Evolutionary conservation across 1,140 invertebrate species (phyloP), one percentile per base, ranked within the genome.

Genomic region (Trachelipus rathkii): DNA sequence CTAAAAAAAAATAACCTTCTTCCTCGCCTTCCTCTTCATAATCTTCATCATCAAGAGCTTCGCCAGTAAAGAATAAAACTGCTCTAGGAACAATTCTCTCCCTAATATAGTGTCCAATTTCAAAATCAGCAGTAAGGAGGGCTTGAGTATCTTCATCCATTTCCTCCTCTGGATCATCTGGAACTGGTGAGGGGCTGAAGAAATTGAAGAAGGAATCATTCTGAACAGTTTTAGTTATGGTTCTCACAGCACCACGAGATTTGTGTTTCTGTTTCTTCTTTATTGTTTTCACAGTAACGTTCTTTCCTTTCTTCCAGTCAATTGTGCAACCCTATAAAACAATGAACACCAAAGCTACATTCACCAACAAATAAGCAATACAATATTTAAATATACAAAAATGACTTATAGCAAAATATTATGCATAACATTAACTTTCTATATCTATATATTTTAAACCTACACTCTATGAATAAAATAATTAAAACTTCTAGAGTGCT

Each of bases 261-360:
- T 98, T 98, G 85, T 99, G 96, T 85, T 98, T 99, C 86, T 99
- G 96, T 85, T 96, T 98, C 88, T 99, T 99, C 85, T 96, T 96
- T 44, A 99, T 92, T 11, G 92, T 93, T 87, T 98, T 98, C 3
- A 97, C 89, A 4, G 97, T 99, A 9, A 99, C 91, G 85, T 99
- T 98, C 87, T 98, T 99, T 73, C 95, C 95, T 83, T 95, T 93
- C 77, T 95, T 92, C 96, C 96, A 98, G 83, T 96, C 91, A 82
- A 98, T 97, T 60, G 88, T 87, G 82, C 93, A 96, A 44, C 94
- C 94, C 89, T 91, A 78, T 6, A 82, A 82, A 79, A 81, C 77
- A 21, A 33, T n/a, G n/a, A n/a, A n/a, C n/a, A n/a, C n/a, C n/a
- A n/a, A n/a, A n/a, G n/a, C n/a, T n/a, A n/a, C n/a, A n/a, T n/a